Evolutionary conservation across 2,797 vertebrate genomes (phyloP).

Genomic region (Rhinella marina): DNA sequence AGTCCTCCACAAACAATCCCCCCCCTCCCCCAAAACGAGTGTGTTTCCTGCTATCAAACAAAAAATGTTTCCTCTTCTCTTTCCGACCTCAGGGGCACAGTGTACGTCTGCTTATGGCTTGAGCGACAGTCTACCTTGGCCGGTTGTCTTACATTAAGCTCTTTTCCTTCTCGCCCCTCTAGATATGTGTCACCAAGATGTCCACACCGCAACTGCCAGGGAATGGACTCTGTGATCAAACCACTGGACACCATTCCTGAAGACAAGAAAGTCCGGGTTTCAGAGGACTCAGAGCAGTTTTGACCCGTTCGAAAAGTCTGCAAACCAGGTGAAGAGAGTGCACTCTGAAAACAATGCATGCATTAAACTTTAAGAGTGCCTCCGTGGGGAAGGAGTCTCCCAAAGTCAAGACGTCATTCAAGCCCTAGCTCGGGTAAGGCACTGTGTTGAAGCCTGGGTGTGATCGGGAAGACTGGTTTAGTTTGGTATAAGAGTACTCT

Average conservation of each 20-base stretch:
- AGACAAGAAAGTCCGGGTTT: conserved; percentile 93
- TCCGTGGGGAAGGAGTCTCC: conserved; percentile 85
- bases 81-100: not conserved
- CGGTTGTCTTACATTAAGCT: not conserved
- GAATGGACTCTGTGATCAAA: conserved; percentile 94
- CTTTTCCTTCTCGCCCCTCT: conserved; percentile 56
- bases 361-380: conserved; percentile 89
- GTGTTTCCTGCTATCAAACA: conserved; percentile 32
- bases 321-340: conserved; percentile 94
- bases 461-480: not conserved
- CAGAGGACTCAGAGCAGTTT: conserved; percentile 95
- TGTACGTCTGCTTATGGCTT: conserved; percentile 25
- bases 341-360: conserved; percentile 98
- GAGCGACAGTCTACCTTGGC: not conserved
- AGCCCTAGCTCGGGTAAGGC: conserved; percentile 94
- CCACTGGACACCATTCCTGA: conserved; percentile 95
- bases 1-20: conserved; percentile 41
- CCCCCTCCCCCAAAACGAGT: conserved; percentile 24
- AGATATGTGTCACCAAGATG: conserved; percentile 99
- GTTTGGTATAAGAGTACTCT: not conserved
- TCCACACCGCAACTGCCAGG: conserved; percentile 96
- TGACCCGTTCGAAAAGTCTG: conserved; percentile 91
- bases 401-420: conserved; percentile 90
- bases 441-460: conserved; percentile 14
- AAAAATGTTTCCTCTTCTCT: not conserved